phyloP scores from a whole-genome alignment of 2,888 invertebrate species.

The Drosophila eohydei region DNA sequence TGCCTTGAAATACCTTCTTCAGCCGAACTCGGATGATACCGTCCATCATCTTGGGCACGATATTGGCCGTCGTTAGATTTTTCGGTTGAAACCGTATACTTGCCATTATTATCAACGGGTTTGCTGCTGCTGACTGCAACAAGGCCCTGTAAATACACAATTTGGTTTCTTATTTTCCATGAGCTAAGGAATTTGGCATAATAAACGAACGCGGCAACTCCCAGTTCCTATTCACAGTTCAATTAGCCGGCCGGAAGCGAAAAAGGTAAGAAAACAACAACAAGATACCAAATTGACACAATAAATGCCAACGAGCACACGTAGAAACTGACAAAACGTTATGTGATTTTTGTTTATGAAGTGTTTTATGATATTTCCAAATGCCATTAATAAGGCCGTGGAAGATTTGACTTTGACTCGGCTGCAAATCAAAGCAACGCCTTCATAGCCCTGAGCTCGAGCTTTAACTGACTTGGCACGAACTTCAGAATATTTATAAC shows the following conservation, averaged over 20 bases:
- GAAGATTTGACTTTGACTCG: slow-evolving; percentile 31
- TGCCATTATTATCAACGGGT: slow-evolving; percentile 79
- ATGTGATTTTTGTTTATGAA: slow-evolving; percentile 17
- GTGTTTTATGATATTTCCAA: slow-evolving; percentile 43
- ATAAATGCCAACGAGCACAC: slow-evolving; percentile 47
- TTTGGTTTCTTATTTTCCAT: not conserved
- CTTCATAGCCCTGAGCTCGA: slow-evolving; percentile 51
- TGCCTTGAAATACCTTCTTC: slow-evolving; percentile 80
- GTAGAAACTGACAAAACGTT: slow-evolving; percentile 20
- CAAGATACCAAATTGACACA: slow-evolving; percentile 1
- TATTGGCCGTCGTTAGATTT: slow-evolving; percentile 77
- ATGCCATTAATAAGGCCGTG: slow-evolving; percentile 48
- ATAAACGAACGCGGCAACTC: slow-evolving; percentile 14
- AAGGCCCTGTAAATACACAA: slow-evolving; percentile 60
- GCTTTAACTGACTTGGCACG: slow-evolving; percentile 36
- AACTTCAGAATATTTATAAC: slow-evolving; percentile 6
- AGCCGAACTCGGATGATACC: slow-evolving; percentile 69
- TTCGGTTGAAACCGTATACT: slow-evolving; percentile 80
- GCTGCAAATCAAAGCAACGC: slow-evolving; percentile 16
- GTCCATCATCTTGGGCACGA: slow-evolving; percentile 74
- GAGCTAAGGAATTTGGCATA: slow-evolving; percentile 24
- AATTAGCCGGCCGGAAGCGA: slow-evolving; percentile 51
- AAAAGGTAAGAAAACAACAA: slow-evolving; percentile 16
- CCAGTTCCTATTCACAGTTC: slow-evolving; percentile 30
- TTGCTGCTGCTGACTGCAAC: slow-evolving; percentile 74